Evolutionary conservation across 1,140 invertebrate species (phyloP).

Genomic region (Cheumatopsyche charites): DNA sequence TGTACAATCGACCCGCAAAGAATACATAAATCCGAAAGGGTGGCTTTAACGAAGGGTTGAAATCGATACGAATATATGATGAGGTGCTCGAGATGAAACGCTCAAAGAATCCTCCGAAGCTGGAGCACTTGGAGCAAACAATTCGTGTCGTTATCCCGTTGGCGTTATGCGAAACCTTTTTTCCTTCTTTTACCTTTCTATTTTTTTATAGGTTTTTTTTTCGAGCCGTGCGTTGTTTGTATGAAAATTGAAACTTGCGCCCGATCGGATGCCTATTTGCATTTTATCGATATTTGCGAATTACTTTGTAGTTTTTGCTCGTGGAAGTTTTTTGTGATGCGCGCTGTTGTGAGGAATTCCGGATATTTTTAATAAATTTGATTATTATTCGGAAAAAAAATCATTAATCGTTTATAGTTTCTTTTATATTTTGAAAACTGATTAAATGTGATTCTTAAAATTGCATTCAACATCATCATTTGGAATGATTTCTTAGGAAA

Average conservation of each 20-base stretch:
- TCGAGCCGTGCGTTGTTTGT: neutral
- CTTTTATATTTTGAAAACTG: no score
- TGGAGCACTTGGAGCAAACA: neutral
- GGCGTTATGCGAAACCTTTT: neutral
- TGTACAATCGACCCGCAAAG: conserved; percentile 42
- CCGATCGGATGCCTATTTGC: no score
- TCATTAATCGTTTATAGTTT: no score
- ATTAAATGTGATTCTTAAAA: no score
- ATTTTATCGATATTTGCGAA: no score
- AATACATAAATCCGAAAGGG: conserved; percentile 33
- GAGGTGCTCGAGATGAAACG: conserved; percentile 1
- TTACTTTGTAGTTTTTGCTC: no score
- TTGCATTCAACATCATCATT: no score
- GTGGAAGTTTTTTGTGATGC: no score
- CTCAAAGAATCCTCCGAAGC: conserved; percentile 16
- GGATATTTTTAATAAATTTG: no score
- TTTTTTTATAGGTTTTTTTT: neutral
- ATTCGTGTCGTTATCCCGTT: conserved; percentile 14
- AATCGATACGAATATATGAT: conserved; percentile 34
- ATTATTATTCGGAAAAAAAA: no score
- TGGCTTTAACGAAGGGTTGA: conserved; percentile 18
- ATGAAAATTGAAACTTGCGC: neutral
- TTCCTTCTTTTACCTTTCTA: neutral
- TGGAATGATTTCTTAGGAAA: no score
- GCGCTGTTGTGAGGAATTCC: no score